These are phyloP conservation scores for Dorcus parallelipipedus DNA, from an alignment of 2,888 invertebrate species.

Conservation along the genomic window DNA sequence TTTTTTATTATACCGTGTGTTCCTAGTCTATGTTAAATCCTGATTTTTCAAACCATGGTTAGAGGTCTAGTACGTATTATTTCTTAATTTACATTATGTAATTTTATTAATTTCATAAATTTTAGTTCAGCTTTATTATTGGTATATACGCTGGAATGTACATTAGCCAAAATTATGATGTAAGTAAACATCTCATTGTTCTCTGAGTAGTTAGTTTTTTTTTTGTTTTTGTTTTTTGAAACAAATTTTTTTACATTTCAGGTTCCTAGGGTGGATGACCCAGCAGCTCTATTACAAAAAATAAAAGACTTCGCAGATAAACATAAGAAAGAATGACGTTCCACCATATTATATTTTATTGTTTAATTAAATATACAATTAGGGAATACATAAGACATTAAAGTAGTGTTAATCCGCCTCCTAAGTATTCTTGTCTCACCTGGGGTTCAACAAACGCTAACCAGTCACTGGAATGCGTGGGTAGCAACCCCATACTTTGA, in stretches of 20 bases:
- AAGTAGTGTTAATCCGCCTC: conserved; percentile 71
- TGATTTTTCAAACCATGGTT: conserved; percentile 31
- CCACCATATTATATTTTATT: conserved; percentile 30
- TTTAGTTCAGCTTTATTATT: conserved; percentile 64
- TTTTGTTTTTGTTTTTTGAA: neutral
- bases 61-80: conserved; percentile 40
- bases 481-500: conserved; percentile 94
- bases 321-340: conserved; percentile 55
- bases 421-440: conserved; percentile 78
- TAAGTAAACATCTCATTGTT: conserved; percentile 40
- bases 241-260: conserved; percentile 40
- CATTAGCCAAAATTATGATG: conserved; percentile 73
- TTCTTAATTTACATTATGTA: conserved; percentile 1
- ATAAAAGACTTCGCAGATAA: conserved; percentile 67
- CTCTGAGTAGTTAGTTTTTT: neutral
- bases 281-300: conserved; percentile 66
- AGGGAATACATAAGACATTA: conserved; percentile 35
- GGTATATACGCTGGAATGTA: conserved; percentile 74
- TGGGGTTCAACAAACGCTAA: conserved; percentile 94
- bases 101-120: conserved; percentile 30
- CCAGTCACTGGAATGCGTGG: conserved; percentile 98
- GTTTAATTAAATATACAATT: conserved; percentile 30
- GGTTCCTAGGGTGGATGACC: conserved; percentile 85
- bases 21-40: too few species aligned
- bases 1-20: too few species aligned